phyloP scores from a whole-genome alignment of 2,113 vertebrate genomes.

The Myanophis thanlyinensis region DNA sequence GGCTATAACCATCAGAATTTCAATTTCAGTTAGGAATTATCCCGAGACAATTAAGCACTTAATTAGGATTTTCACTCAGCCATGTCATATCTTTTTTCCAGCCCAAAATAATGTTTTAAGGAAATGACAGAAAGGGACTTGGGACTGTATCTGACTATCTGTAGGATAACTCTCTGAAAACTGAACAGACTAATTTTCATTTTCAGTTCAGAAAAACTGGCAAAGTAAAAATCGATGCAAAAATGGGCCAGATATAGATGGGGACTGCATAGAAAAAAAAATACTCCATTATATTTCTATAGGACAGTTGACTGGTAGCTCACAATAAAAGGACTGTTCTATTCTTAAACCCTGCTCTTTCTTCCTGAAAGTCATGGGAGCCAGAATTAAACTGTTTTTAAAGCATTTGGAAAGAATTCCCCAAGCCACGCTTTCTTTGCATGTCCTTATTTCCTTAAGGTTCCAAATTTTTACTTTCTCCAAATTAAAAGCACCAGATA shows the following conservation, averaged over 20 bases:
- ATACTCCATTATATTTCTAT: not conserved
- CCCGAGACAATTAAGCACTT: not conserved
- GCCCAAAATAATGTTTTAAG: not conserved
- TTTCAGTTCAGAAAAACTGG: not conserved
- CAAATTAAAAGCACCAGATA: not conserved
- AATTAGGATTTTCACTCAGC: not conserved
- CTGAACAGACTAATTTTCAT: not conserved
- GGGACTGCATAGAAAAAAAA: not conserved
- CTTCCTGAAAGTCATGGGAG: not conserved
- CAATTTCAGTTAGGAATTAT: not conserved
- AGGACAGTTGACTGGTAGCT: not conserved
- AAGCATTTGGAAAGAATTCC: not conserved
- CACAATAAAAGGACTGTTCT: not conserved
- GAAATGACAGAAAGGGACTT: not conserved
- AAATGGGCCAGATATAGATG: not conserved
- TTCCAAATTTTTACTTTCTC: not conserved
- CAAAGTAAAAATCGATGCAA: not conserved
- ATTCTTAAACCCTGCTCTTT: not conserved
- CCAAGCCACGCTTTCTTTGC: not conserved
- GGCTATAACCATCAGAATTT: not conserved
- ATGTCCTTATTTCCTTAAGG: not conserved
- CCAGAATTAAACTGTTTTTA: not conserved
- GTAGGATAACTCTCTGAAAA: not conserved
- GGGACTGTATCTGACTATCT: not conserved
- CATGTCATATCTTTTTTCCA: not conserved